Evolutionary conservation across 2,888 invertebrate species (phyloP), one percentile per base, ranked within the genome.

Genomic region (Ophion slaviceki): DNA sequence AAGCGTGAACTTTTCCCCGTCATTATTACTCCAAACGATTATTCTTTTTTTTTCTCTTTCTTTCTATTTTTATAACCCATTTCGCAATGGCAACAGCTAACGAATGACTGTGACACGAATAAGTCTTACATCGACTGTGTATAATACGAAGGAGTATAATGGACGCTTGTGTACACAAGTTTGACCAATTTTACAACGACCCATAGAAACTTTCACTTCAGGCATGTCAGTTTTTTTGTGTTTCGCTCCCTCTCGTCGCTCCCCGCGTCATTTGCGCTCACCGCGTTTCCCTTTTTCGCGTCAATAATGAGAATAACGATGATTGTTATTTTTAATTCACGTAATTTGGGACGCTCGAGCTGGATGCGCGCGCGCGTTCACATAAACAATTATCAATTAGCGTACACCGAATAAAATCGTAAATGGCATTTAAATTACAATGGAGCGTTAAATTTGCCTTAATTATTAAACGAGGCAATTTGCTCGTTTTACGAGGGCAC

Each of bases 141-240:
- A 61, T 61, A 67, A 57, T 53, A 66, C 53, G 32, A 76, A 64
- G 66, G 66, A 76, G 66, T 53, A 66, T 76, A 62, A 78, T 78
- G 61, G 20, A 53, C 28, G 11, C 47, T 67, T 66, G 59, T 40
- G 7, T 77, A 40, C 47, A 61, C 47, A 70, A 72, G 62, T 80
- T 80, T 72, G n/a, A 36, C 79, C 61, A 71, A 71, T 79, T 70
- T 79, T 71, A 71, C 28, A 72, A 72, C 71, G 64, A 64, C 36
- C 47, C 72, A 57, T 71, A 17, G 80, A 80, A 80, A 80, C 80
- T 80, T 80, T 80, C 80, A 47, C 71, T 53, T 20, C 17, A 53
- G 24, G n/a, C 62, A 53, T 70, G 45, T 32, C 62, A n/a, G 62
- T 53, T 71, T 62, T 71, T 45, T 47, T 53, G 17, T 53, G 14